phyloP scores from a whole-genome alignment of 2,888 invertebrate genomes.

The Copidosoma aretas region DNA sequence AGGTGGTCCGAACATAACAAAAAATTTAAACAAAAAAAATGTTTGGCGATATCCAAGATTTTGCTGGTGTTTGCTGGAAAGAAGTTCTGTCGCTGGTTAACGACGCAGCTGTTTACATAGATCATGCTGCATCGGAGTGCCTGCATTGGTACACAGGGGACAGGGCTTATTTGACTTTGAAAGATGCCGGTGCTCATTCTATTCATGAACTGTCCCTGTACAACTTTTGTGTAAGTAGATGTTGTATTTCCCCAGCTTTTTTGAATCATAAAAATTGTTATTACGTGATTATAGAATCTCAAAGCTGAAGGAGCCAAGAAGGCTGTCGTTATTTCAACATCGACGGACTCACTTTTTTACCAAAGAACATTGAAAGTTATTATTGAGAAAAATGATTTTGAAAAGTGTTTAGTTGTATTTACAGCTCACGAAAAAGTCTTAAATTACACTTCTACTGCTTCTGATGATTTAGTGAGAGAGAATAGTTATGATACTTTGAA shows the following conservation, averaged over 20 bases:
- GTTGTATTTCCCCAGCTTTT: slow-evolving; percentile 1
- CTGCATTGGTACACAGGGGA: slow-evolving; percentile 75
- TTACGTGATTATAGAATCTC: slow-evolving; percentile 55
- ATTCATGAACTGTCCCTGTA: slow-evolving; percentile 70
- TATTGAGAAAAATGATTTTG: slow-evolving; percentile 68
- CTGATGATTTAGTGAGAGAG: slow-evolving; percentile 48
- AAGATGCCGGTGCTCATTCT: slow-evolving; percentile 69
- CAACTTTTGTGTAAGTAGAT: slow-evolving; percentile 54
- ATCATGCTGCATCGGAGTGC: slow-evolving; percentile 70
- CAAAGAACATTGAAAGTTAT: slow-evolving; percentile 68
- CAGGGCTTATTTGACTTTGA: slow-evolving; percentile 64
- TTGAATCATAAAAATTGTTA: not conserved
- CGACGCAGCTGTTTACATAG: slow-evolving; percentile 72
- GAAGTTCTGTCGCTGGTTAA: slow-evolving; percentile 69
- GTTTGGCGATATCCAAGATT: slow-evolving; percentile 51
- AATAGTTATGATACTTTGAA: slow-evolving; percentile 62
- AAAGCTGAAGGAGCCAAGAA: slow-evolving; percentile 59
- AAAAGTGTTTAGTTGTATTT: slow-evolving; percentile 69
- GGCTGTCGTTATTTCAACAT: slow-evolving; percentile 68
- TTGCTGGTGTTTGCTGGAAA: slow-evolving; percentile 68
- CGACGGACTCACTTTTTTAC: slow-evolving; percentile 66
- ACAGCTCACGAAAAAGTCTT: slow-evolving; percentile 66
- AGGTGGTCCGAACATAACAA: no score
- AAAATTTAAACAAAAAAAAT: slow-evolving; percentile 11
- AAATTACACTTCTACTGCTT: slow-evolving; percentile 63